Evolutionary conservation across 1,140 invertebrate genomes (phyloP).

Genomic region (Cataglyphis hispanica): DNA sequence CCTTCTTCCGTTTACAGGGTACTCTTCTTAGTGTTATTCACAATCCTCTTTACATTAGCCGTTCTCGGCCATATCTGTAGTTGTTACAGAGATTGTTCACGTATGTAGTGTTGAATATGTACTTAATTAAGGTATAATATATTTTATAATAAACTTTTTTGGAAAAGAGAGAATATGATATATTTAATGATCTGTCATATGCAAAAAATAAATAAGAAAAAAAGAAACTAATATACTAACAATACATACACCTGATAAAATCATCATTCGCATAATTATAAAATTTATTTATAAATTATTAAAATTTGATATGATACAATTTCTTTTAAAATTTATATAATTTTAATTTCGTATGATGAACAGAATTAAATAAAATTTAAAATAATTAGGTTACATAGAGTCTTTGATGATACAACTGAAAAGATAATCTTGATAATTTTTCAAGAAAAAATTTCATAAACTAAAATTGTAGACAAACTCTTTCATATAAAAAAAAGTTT

Average conservation of each 20-base stretch:
- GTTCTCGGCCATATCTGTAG: constrained; percentile 61
- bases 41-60: constrained; percentile 46
- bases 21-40: constrained; percentile 45
- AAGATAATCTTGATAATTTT: too few species aligned
- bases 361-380: neutral
- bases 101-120: constrained; percentile 81
- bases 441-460: too few species aligned
- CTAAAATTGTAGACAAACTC: too few species aligned
- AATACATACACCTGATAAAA: neutral
- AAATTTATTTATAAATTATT: neutral
- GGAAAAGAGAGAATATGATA: constrained; percentile 41
- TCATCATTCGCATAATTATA: neutral
- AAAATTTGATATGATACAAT: neutral
- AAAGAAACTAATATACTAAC: neutral
- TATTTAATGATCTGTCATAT: neutral
- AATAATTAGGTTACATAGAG: neutral
- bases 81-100: constrained; percentile 75
- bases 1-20: constrained; percentile 44
- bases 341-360: too few species aligned
- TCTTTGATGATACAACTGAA: too few species aligned
- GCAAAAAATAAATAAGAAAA: neutral
- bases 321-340: too few species aligned
- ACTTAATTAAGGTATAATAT: constrained; percentile 82
- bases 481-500: too few species aligned
- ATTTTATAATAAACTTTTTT: constrained; percentile 82